Base-by-base conservation (phyloP, 1,140 invertebrate genomes). In the Drosophila sechellia region DNA sequence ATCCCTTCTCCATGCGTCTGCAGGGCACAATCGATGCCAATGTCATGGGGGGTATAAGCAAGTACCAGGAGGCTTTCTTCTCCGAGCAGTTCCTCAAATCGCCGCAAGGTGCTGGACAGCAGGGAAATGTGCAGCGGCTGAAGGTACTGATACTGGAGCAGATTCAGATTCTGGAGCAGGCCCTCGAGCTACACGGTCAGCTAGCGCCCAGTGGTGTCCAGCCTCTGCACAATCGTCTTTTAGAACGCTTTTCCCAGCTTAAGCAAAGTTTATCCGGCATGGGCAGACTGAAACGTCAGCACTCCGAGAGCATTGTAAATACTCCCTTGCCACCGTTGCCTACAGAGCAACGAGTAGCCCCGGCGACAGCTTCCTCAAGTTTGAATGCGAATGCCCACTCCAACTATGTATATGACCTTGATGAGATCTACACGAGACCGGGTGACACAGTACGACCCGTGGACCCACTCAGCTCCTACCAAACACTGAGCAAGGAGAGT, bases 1-100 rank as follows among this genome's bases (percentile, higher is more conserved):
- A 98, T 92, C 97, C 97, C 0, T 96, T 99, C 70, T 97, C 96
- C 4, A 99, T 99, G 97, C 94, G 97, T 52, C 93, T 99, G 2
- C 96, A 97, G 92, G 98, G 98, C 15, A 97, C 98, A 27, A 98
- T 98, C 66, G 98, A 98, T 92, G 97, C 98, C 0, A 98, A 98
- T 77, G 98, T 99, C 0, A 97, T 98, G 94, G 98, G 98, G n/a
- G 98, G 98, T 8, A 97, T 99, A 52, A 96, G 96, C 35, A 99
- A 98, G 90, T 99, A 98, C 87, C 97, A 98, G 79, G 96, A 98
- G 78, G 97, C 97, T 4, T 99, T 99, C 92, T 96, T 99, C 52
- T 96, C 95, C 3, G 93, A 95, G 4, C 96, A 98, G 64, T 98
- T 97, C 90, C 78, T 92, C 0, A 90, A 93, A 6, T 94, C 94